Conservation (phyloP, 1,140 invertebrate genomes). For the Drosophila yakuba region DNA sequence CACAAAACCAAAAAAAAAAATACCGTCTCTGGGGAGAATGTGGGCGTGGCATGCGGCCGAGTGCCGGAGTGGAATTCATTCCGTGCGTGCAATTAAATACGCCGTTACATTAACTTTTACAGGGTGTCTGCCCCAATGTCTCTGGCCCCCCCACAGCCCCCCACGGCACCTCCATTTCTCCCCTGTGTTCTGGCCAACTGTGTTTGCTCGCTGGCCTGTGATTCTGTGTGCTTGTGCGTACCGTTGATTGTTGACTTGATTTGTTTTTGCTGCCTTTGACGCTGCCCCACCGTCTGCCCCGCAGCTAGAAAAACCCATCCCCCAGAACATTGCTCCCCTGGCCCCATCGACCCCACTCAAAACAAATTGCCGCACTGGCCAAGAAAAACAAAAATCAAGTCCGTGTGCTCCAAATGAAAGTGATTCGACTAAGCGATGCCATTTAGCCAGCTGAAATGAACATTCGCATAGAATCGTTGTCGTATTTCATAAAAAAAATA, state of each 20-base stretch:
- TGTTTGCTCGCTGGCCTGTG: slow-evolving; percentile 23
- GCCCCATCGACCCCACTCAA: slow-evolving; percentile 72
- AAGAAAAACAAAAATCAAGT: slow-evolving; percentile 31
- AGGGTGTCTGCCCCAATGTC: slow-evolving; percentile 72
- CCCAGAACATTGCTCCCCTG: slow-evolving; percentile 21
- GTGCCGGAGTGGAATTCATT: slow-evolving; percentile 56
- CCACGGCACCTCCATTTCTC: not conserved
- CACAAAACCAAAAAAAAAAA: slow-evolving; percentile 16
- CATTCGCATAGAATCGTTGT: not conserved
- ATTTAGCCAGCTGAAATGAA: slow-evolving; percentile 30
- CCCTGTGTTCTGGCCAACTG: not conserved
- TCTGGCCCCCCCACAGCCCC: not conserved
- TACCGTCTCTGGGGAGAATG: slow-evolving; percentile 35
- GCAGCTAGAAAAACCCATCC: slow-evolving; percentile 17
- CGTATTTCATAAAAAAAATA: no score
- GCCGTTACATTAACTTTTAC: slow-evolving; percentile 82
- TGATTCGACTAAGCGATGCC: slow-evolving; percentile 48
- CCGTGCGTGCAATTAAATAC: slow-evolving; percentile 81
- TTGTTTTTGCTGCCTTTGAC: slow-evolving; percentile 79
- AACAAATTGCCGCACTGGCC: slow-evolving; percentile 78
- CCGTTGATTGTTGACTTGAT: slow-evolving; percentile 84
- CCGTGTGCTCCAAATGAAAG: slow-evolving; percentile 34
- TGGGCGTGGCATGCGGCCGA: slow-evolving; percentile 45
- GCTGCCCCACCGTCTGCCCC: slow-evolving; percentile 24
- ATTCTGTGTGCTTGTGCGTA: slow-evolving; percentile 54